Evolutionary conservation across 2,888 invertebrate species (phyloP).

Genomic region (Leptinotarsa peninsularis): DNA sequence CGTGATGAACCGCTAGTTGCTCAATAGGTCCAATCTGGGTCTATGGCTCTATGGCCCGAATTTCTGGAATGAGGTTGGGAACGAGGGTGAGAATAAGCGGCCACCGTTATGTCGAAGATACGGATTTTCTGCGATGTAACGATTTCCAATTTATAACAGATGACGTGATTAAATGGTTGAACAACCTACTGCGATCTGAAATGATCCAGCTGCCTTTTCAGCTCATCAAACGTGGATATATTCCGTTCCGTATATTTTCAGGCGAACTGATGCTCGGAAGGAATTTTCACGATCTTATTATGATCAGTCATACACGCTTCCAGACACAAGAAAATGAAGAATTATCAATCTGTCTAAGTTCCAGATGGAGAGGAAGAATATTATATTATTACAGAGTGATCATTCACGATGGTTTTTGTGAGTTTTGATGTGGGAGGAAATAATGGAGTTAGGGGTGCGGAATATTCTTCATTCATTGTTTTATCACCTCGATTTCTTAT

Average conservation of each 20-base stretch:
- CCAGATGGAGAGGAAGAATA: no score
- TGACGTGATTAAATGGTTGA: conserved; percentile 13
- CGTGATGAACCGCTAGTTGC: conserved; percentile 10
- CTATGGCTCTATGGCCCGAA: conserved; percentile 11
- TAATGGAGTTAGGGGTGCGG: no score
- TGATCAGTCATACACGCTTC: neutral
- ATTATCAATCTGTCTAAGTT: no score
- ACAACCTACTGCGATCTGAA: conserved; percentile 6
- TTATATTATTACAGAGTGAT: no score
- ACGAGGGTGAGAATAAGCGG: neutral
- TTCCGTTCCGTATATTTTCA: neutral
- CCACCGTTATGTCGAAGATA: conserved; percentile 1
- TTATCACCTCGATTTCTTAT: no score
- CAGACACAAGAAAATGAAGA: neutral
- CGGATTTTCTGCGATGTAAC: conserved; percentile 13
- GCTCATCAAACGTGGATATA: neutral
- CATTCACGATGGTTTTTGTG: no score
- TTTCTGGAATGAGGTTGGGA: neutral
- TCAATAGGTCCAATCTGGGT: conserved; percentile 11
- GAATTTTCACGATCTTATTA: neutral
- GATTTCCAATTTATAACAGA: conserved; percentile 11
- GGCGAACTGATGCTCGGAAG: neutral
- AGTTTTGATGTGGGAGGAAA: no score
- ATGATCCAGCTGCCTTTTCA: conserved; percentile 7
- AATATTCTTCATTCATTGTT: no score